A percentile compares a stretch with the other conserved stretches of the same genome.
These are phyloP conservation scores for Metridium senile DNA, from an alignment of 92 coral and sea anemone genomes.

Conservation along the genomic window DNA sequence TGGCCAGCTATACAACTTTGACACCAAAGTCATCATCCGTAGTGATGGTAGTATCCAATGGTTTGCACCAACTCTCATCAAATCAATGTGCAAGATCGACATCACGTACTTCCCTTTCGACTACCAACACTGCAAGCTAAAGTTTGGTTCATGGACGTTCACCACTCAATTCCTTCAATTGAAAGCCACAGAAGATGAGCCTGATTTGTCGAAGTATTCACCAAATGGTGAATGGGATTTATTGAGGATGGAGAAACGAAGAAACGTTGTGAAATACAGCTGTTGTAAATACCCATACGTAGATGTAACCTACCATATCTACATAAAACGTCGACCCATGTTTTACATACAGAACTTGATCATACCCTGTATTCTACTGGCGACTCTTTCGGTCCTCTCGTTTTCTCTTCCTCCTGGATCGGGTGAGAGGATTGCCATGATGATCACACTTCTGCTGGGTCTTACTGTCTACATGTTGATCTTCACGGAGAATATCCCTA, in stretches of 20 bases:
- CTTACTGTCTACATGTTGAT: constrained; percentile 94
- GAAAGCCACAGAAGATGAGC: constrained; percentile 52
- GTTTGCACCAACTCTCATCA: constrained; percentile 90
- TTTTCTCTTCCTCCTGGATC: constrained; percentile 90
- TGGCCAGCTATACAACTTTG: constrained; percentile 90
- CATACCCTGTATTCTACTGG: constrained; percentile 84
- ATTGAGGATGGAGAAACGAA: constrained; percentile 53
- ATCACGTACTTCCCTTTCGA: constrained; percentile 93
- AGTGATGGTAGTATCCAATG: constrained; percentile 76
- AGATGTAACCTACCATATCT: constrained; percentile 77
- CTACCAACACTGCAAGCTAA: constrained; percentile 72
- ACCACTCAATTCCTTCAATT: constrained; percentile 64
- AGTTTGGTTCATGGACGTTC: constrained; percentile 94
- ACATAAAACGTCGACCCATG: constrained; percentile 75
- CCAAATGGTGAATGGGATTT: constrained; percentile 90
- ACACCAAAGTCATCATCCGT: constrained; percentile 71
- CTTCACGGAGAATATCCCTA: constrained; percentile 89
- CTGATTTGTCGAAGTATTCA: constrained; percentile 86
- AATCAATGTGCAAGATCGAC: constrained; percentile 93
- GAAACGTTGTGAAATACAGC: constrained; percentile 68
- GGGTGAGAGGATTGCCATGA: constrained; percentile 89
- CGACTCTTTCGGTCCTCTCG: constrained; percentile 74
- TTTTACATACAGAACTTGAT: constrained; percentile 87
- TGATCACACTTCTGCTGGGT: constrained; percentile 85
- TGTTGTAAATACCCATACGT: constrained; percentile 77